Conservation (phyloP, 2,113 vertebrate species). For the Lonchura striata region DNA sequence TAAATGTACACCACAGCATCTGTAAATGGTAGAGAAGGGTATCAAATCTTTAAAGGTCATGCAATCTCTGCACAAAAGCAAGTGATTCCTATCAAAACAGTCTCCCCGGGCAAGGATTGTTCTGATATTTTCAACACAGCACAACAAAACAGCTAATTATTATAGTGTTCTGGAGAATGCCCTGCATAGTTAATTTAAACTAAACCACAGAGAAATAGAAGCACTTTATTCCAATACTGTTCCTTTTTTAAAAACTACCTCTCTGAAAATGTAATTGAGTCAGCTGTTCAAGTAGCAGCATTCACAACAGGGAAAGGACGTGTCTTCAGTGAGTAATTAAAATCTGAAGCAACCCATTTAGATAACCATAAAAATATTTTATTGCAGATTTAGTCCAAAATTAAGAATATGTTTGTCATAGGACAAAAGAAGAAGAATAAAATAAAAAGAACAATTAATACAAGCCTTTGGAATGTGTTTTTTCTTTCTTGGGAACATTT, state of each 20-base stretch:
- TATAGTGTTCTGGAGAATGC: neutral
- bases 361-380: neutral
- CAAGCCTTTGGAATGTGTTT: neutral
- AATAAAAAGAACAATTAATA: neutral
- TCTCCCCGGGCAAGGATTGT: neutral
- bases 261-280: neutral
- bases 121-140: neutral
- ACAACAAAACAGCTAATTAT: neutral
- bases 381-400: neutral
- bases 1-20: neutral
- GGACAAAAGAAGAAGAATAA: neutral
- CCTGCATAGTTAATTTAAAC: neutral
- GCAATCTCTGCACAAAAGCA: neutral
- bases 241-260: neutral
- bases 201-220: neutral
- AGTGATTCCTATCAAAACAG: neutral
- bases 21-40: neutral
- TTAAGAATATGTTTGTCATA: neutral
- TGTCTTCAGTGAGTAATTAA: conserved; percentile 7
- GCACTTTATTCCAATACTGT: neutral
- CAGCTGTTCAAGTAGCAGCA: neutral
- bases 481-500: neutral
- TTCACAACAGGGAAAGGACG: neutral
- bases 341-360: neutral
- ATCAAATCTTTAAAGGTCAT: neutral